phyloP scores from a whole-genome alignment of 2,797 vertebrate species.

The Oceanodroma leucorhoa region DNA sequence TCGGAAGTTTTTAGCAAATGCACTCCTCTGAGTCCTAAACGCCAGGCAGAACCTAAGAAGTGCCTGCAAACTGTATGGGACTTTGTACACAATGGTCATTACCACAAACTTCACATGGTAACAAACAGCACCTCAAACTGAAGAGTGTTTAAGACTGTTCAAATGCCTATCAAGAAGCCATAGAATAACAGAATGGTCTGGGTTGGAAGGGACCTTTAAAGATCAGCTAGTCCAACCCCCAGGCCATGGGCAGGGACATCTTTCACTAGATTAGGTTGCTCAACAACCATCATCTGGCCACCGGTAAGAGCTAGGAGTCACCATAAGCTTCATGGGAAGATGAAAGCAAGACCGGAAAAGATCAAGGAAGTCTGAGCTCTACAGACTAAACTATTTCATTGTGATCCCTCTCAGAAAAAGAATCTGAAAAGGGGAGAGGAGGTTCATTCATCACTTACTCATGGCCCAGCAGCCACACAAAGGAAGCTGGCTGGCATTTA shows the following conservation, averaged over 20 bases:
- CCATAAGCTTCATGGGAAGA: neutral
- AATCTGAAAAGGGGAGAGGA: neutral
- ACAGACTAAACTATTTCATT: slow-evolving; percentile 10
- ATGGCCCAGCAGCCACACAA: neutral
- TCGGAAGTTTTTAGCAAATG: neutral
- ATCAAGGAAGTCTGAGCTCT: neutral
- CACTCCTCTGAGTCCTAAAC: neutral
- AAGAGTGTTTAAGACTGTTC: rapidly evolving
- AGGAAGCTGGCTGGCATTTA: neutral
- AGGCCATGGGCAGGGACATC: neutral
- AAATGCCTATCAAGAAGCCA: neutral
- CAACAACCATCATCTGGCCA: neutral
- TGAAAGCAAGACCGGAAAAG: neutral
- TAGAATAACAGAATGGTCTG: neutral
- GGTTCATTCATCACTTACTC: neutral
- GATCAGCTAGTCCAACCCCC: neutral
- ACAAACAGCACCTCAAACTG: neutral
- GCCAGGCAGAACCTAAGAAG: neutral
- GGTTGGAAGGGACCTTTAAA: neutral
- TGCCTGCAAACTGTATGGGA: neutral
- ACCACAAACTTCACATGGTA: neutral
- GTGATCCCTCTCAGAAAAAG: neutral
- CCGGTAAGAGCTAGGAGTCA: neutral
- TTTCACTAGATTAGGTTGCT: neutral
- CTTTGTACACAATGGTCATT: neutral